Evolutionary conservation across 2,113 vertebrate species (phyloP), one percentile per base, ranked within the genome.

Genomic region (Gila orcuttii): DNA sequence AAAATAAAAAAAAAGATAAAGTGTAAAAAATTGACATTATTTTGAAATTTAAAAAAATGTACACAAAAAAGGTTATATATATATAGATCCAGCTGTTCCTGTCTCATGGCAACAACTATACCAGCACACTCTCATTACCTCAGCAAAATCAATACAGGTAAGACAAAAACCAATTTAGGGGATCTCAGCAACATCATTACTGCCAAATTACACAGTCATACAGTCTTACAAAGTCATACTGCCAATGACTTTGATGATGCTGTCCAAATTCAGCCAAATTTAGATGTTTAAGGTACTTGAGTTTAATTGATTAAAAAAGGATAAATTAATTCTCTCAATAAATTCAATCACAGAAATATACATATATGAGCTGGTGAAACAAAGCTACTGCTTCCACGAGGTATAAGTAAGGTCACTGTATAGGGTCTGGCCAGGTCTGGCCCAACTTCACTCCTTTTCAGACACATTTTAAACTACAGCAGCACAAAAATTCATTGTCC

Each of bases 91-190:
- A 55, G 19, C 28, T 7, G 31, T 79, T 79, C 12, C 57, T n/a
- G 47, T 19, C 52, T 17, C 50, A 57, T 2, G 5, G 4, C 11
- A 62, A 25, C 36, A 19, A 64, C 36, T 28, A 45, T 47, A n/a
- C 36, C 13, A 64, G 33, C 15, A 55, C 47, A 77, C 19, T 71
- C 9, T 31, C 3, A 9, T 78, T 11, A 42, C 47, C n/a, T 62
- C 78, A 47, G 36, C 78, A 80, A 64, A 80, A 80, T 64, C 78
- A 64, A 79, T 60, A 60, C 6, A 60, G 55, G 55, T 60, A 79
- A 79, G 12, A 60, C 77, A 79, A 79, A 33, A 42, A 60, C 31
- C 57, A 39, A 57, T 60, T 28, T 3, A 79, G 77, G 39, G 9
- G 39, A 47, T 62, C 60, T 64, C 23, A 66, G 36, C 9, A 79